A percentile compares a stretch with the other conserved stretches of the same genome.
phyloP scores from a whole-genome alignment of 2,797 vertebrate genomes.

The Peromyscus nudipes region DNA sequence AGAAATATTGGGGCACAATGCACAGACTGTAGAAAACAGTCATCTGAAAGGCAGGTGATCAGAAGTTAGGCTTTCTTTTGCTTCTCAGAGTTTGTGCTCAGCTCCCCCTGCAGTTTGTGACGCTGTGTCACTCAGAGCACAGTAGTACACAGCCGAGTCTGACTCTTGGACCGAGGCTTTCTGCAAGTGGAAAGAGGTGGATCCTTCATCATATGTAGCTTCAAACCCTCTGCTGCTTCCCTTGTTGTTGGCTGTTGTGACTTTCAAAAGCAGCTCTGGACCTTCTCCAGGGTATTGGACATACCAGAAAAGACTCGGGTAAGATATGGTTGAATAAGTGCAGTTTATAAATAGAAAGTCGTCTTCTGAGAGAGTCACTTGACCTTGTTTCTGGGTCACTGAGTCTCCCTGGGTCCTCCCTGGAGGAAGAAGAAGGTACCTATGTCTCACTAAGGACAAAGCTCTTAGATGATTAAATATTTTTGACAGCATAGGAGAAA shows the following conservation, averaged over 20 bases:
- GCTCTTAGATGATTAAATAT: not conserved
- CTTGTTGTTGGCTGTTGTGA: not conserved
- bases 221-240: not conserved
- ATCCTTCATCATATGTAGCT: not conserved
- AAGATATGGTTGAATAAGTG: not conserved
- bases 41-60: not conserved
- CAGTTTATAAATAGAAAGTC: constrained; percentile 2
- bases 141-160: not conserved
- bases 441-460: not conserved
- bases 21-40: not conserved
- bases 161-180: not conserved
- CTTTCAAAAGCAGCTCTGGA: constrained; percentile 42
- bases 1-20: not conserved
- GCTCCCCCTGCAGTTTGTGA: not conserved
- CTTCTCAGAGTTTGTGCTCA: not conserved
- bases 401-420: not conserved
- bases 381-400: constrained; percentile 27
- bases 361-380: not conserved
- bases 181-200: not conserved
- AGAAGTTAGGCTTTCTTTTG: not conserved
- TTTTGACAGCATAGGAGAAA: not conserved
- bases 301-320: constrained; percentile 42
- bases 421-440: not conserved
- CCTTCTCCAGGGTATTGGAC: not conserved
- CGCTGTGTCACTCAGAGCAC: constrained; percentile 2